A percentile compares a stretch with the other conserved stretches of the same genome.
Conservation (phyloP, 2,113 vertebrate genomes). For the Ranitomeya imitator region DNA sequence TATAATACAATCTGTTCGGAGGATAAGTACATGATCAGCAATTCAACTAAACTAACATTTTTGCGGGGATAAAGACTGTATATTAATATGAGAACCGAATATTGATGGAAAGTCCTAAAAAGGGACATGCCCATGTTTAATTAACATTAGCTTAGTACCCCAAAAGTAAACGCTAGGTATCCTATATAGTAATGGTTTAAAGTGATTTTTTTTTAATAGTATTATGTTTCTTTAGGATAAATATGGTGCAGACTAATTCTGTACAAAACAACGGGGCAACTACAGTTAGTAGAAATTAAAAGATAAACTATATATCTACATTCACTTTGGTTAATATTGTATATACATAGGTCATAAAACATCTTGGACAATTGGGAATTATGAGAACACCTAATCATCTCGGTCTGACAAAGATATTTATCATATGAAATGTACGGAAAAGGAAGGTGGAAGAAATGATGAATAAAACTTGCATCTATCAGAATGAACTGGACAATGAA, state of each 20-base stretch:
- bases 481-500: background rate
- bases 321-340: conserved; percentile 1
- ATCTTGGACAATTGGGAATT: background rate
- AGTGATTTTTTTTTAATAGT: background rate
- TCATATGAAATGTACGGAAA: background rate
- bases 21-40: too few species aligned
- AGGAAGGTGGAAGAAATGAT: background rate
- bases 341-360: background rate
- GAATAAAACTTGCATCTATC: background rate
- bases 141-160: too few species aligned
- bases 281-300: conserved; percentile 17
- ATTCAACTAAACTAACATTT: too few species aligned
- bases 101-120: too few species aligned
- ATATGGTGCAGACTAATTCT: conserved; percentile 4
- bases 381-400: background rate
- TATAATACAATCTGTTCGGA: too few species aligned
- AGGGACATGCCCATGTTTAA: too few species aligned
- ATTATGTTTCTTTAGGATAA: background rate
- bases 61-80: too few species aligned
- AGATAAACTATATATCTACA: background rate
- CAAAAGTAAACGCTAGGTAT: background rate
- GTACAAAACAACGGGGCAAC: background rate
- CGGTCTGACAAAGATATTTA: background rate
- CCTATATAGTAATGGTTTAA: background rate
- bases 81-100: too few species aligned